These are phyloP conservation scores for Corapipo altera DNA, from an alignment of 2,113 vertebrate species.

Conservation along the genomic window DNA sequence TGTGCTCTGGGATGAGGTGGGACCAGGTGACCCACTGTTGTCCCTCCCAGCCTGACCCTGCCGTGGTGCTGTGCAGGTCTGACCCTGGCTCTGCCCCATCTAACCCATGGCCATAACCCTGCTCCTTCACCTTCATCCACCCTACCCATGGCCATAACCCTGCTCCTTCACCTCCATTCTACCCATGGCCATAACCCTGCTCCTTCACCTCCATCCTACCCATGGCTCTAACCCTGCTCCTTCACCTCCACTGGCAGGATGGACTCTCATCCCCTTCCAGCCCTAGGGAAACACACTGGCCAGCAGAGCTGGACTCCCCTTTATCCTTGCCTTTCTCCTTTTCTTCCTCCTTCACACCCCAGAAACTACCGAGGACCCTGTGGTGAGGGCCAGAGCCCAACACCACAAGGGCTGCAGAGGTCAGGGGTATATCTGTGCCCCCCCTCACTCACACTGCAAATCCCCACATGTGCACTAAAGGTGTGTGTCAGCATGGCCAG, in stretches of 20 bases:
- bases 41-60: background rate
- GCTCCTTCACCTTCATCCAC: accelerated
- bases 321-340: no score
- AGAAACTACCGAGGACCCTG: accelerated
- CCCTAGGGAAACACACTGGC: accelerated
- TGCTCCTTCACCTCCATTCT: no score
- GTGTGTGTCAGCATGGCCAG: accelerated
- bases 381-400: background rate
- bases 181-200: no score
- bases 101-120: background rate
- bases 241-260: accelerated
- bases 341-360: background rate
- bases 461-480: accelerated
- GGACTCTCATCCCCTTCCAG: background rate
- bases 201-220: no score
- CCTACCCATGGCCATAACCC: no score
- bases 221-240: accelerated
- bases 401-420: accelerated
- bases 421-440: background rate
- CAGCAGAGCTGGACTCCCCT: background rate
- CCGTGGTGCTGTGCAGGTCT: background rate
- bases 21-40: background rate
- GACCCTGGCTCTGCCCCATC: accelerated
- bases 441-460: background rate
- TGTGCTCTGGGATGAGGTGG: background rate